These are phyloP conservation scores for Adelognathus sp. DNA, from an alignment of 2,888 invertebrate species.

Conservation along the genomic window DNA sequence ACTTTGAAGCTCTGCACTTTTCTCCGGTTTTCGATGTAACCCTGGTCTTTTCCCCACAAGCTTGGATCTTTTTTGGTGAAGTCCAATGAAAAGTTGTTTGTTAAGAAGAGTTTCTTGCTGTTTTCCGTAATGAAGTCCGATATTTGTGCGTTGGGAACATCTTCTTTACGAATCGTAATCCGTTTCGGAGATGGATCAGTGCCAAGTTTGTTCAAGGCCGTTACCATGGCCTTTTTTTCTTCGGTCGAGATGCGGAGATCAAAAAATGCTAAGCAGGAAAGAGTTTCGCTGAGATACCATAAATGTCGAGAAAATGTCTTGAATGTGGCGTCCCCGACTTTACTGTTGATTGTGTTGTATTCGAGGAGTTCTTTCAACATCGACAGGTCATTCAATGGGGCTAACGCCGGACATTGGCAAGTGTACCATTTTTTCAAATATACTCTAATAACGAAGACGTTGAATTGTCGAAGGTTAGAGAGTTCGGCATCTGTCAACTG, in stretches of 20 bases:
- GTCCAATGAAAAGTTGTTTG: constrained; percentile 8
- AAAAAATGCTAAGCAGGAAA: constrained; percentile 23
- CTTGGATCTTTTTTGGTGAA: constrained; percentile 18
- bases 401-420: too few species aligned
- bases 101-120: constrained; percentile 17
- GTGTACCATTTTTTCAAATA: constrained; percentile 63
- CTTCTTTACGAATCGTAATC: too few species aligned
- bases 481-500: constrained; percentile 53
- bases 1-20: constrained; percentile 8
- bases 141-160: too few species aligned
- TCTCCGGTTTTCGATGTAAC: background rate
- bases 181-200: too few species aligned
- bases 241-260: constrained; percentile 2
- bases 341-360: too few species aligned
- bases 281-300: too few species aligned
- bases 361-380: too few species aligned
- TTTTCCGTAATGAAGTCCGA: too few species aligned
- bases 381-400: too few species aligned
- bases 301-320: too few species aligned
- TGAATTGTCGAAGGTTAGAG: constrained; percentile 57
- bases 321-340: too few species aligned
- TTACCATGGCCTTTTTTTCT: constrained; percentile 18
- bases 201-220: too few species aligned
- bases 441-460: constrained; percentile 60
- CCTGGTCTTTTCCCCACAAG: constrained; percentile 4